Conservation (phyloP, 2,888 invertebrate species). For the Aelia acuminata region DNA sequence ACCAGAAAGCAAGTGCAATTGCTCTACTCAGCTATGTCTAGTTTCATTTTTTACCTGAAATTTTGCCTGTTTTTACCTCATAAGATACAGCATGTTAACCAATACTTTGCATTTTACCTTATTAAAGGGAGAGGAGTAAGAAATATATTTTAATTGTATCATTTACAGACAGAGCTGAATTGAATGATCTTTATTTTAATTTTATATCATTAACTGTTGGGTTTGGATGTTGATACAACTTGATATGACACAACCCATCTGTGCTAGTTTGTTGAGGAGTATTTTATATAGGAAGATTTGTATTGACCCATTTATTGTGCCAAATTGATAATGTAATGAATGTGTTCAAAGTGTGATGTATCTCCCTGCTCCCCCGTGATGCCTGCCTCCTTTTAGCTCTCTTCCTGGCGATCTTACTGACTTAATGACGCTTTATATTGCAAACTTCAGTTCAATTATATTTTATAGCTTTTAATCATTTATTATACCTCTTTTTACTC, state of each 20-base stretch:
- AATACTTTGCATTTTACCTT: constrained; percentile 17
- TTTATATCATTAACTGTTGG: not conserved
- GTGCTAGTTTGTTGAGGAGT: not conserved
- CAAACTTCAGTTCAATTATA: constrained; percentile 49
- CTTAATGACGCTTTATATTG: constrained; percentile 31
- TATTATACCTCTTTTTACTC: constrained; percentile 11
- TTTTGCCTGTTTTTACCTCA: constrained; percentile 27
- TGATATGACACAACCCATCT: not conserved
- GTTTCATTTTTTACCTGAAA: constrained; percentile 25
- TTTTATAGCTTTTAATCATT: constrained; percentile 42
- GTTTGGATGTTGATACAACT: not conserved
- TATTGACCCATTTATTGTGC: constrained; percentile 15
- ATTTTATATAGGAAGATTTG: not conserved
- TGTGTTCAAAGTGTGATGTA: constrained; percentile 53
- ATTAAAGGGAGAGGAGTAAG: not conserved
- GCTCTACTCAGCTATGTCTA: constrained; percentile 9
- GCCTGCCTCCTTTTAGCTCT: constrained; percentile 40
- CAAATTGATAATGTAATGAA: constrained; percentile 16
- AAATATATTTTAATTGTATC: not conserved
- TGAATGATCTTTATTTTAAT: not conserved
- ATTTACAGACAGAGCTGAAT: not conserved
- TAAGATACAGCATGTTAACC: constrained; percentile 19
- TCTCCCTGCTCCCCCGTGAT: not conserved
- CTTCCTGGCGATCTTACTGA: constrained; percentile 30
- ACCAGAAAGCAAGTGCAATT: constrained; percentile 47